A percentile compares a stretch with the other conserved stretches of the same genome.
phyloP scores from a whole-genome alignment of 2,113 vertebrate species.

The Cebus imitator region DNA sequence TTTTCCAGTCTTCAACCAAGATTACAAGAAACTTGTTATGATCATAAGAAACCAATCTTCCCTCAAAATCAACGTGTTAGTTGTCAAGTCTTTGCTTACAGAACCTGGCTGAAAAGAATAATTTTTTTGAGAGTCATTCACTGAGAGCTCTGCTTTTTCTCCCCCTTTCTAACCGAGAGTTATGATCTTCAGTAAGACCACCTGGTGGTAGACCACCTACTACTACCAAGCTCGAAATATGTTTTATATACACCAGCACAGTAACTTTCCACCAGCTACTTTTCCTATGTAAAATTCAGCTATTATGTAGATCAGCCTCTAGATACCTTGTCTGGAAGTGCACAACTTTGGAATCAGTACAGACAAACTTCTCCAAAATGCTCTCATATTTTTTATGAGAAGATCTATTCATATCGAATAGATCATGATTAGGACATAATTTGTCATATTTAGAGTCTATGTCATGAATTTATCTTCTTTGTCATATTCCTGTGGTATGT shows the following conservation, averaged over 20 bases:
- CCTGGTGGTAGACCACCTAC: too few species aligned
- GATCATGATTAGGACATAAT: neutral
- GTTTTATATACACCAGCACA: neutral
- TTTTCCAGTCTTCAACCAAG: neutral
- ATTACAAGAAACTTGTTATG: too few species aligned
- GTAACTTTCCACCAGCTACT: neutral
- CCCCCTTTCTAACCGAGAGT: neutral
- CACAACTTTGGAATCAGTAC: neutral
- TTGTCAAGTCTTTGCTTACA: neutral
- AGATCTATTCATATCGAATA: neutral
- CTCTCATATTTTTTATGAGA: neutral
- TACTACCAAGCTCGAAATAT: neutral
- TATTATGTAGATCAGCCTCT: neutral
- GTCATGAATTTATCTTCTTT: neutral
- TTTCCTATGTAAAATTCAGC: neutral
- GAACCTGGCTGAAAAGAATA: neutral
- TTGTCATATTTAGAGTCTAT: neutral
- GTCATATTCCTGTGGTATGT: neutral
- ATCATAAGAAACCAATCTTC: neutral
- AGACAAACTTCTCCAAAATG: neutral
- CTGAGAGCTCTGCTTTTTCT: neutral
- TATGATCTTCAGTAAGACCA: neutral
- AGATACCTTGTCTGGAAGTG: neutral
- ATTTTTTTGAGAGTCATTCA: neutral
- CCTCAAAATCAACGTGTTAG: fast-evolving